Evolutionary conservation across 1,140 invertebrate species (phyloP), one percentile per base, ranked within the genome.

Genomic region (Armadillidium nasatum): DNA sequence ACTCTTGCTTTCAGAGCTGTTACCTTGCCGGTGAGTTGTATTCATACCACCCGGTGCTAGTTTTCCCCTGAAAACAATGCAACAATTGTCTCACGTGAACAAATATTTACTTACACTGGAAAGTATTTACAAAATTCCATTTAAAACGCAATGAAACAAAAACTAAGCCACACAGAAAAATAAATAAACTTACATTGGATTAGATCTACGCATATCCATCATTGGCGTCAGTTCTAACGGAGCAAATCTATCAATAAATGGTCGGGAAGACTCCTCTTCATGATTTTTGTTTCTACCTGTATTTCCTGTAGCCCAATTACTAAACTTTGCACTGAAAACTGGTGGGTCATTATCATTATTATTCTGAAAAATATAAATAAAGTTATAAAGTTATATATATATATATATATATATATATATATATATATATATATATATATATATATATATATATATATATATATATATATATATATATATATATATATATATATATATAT

Each of bases 211-310:
- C 1, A 13, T 60, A 4, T 60, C 50, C 15, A 9, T 15, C 33
- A 33, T 6, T 33, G 33, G 33, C 19, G 2, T 1, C 11, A 60
- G 71, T 66, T 46, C 50, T 43, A 78, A n/a, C 0, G 75, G 74
- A 73, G 75, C 73, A 44, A 76, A 78, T 13, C 77, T 71, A 45
- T 78, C 75, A 71, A 66, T 75, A 33, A 6, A 33, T 44, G 75
- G 74, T 43, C 73, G 77, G 7, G 50, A 19, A 21, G 74, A 75
- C n/a, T 45, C 66, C 50, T 78, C 77, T 73, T 76, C 74, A 54
- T 78, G 77, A 21, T 78, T 74, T 44, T 76, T 78, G 21, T 70
- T 74, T 66, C 77, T 74, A 72, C 77, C 77, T n/a, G 74, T 75
- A 66, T 74, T 78, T 69, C 77, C 77, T 44, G 73, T 74, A 11